phyloP scores from a whole-genome alignment of 1,140 invertebrate genomes.

The Archegozetes longisetosus region DNA sequence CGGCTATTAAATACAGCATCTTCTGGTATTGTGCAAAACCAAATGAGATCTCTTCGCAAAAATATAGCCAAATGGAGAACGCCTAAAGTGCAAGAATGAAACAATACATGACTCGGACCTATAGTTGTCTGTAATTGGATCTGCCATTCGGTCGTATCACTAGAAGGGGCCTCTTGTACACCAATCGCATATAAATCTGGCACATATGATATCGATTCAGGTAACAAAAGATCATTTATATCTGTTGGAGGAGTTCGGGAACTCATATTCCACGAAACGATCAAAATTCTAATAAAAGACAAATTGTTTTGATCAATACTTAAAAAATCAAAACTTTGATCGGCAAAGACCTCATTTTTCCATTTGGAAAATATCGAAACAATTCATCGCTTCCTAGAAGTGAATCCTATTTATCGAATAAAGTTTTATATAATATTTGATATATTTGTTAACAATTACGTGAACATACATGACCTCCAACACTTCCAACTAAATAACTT shows the following conservation, averaged over 20 bases:
- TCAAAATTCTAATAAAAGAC: constrained; percentile 40
- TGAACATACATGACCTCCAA: neutral
- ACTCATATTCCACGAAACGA: constrained; percentile 95
- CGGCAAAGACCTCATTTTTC: constrained; percentile 50
- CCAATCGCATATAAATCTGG: constrained; percentile 82
- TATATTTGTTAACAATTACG: neutral
- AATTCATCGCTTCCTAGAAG: constrained; percentile 63
- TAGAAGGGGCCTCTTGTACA: constrained; percentile 59
- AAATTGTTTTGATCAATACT: neutral
- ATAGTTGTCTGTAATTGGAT: constrained; percentile 73
- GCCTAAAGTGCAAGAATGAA: constrained; percentile 60
- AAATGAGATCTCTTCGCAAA: constrained; percentile 71
- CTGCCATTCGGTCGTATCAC: constrained; percentile 57
- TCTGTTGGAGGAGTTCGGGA: constrained; percentile 43
- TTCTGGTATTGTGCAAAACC: constrained; percentile 55
- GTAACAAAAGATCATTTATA: constrained; percentile 73
- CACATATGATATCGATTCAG: constrained; percentile 58
- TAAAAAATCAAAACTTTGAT: neutral
- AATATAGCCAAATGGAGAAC: constrained; percentile 72
- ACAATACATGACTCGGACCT: constrained; percentile 70
- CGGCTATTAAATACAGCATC: constrained; percentile 12
- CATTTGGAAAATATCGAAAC: constrained; percentile 63
- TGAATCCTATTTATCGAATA: constrained; percentile 30
- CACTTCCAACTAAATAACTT: neutral
- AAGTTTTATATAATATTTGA: neutral